Base-by-base conservation (phyloP, 2,113 vertebrate genomes). In the Trichechus manatus region DNA sequence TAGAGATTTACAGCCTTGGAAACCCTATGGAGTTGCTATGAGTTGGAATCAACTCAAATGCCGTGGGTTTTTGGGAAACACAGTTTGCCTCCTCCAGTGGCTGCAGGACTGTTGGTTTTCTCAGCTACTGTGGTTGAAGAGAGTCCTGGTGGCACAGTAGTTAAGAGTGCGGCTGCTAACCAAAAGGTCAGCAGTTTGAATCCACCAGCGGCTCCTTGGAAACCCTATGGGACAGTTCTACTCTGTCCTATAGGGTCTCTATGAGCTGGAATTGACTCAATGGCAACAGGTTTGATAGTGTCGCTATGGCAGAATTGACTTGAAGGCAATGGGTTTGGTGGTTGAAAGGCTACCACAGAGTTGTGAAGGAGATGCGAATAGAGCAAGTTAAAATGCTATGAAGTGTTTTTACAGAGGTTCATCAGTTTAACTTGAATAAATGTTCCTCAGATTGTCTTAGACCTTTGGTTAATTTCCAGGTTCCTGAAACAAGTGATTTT, bases 401-500 rank as follows among this genome's bases (percentile, higher is more conserved):
- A 81, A 15, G 9, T 81, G 14, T 81, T 92, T 17, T 94, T 84
- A 84, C 25, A 53, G 36, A 77, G 11, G 27, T 64, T 66, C 74
- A 50, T 33, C 25, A 36, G 19, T 29, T 96, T 89, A 87, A 47
- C 59, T 56, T 92, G 33, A 56, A 79, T 74, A 93, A 88, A 75
- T 88, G 47, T 9, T 56, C 47, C 66, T 95, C 42, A 77, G 23
- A 92, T 92, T 94, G 66, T 36, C 86, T 95, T 66, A 84, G 44
- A 15, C 33, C 59, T 89, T 86, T 78, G 72, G 23, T 77, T 92
- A 91, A 89, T 64, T 89, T 82, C 61, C 42, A 74, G 53, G 42
- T 89, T 85, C 88, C 59, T 89, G 20, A 85, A 92, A 83, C 56
- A 29, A 31, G 80, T 93, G 20, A 44, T 85, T 91, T 95, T 81